These are phyloP conservation scores for Troilus luridus DNA, from an alignment of 2,888 invertebrate species.

Conservation along the genomic window DNA sequence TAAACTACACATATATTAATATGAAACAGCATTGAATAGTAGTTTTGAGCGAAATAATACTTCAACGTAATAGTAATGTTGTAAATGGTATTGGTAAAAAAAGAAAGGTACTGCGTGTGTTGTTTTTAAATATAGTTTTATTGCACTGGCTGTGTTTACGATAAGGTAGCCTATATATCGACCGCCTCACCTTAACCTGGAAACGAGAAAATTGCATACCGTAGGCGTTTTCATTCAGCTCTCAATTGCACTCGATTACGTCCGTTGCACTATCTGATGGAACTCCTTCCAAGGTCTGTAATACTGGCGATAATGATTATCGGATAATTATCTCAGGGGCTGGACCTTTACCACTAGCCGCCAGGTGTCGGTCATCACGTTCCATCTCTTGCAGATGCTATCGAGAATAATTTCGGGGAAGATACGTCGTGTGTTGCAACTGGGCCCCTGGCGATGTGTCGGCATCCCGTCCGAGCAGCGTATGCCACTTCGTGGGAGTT, in stretches of 20 bases:
- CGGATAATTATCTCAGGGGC: not conserved
- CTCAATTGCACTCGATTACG: not conserved
- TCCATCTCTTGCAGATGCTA: constrained; percentile 4
- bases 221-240: constrained; percentile 18
- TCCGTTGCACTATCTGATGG: not conserved
- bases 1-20: no score
- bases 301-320: not conserved
- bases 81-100: no score
- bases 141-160: not conserved
- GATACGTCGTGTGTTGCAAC: not conserved
- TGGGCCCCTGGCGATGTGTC: constrained; percentile 5
- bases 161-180: not conserved
- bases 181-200: constrained; percentile 8
- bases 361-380: constrained; percentile 25
- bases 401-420: constrained; percentile 37
- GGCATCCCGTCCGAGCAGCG: not conserved
- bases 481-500: not conserved
- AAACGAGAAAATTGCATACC: not conserved
- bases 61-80: no score
- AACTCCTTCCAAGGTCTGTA: not conserved
- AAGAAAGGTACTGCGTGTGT: not conserved
- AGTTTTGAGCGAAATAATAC: no score
- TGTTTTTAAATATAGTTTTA: not conserved
- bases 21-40: no score
- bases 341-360: not conserved